Evolutionary conservation across 1,140 invertebrate species (phyloP).

Genomic region (Leptonema lineaticorne): DNA sequence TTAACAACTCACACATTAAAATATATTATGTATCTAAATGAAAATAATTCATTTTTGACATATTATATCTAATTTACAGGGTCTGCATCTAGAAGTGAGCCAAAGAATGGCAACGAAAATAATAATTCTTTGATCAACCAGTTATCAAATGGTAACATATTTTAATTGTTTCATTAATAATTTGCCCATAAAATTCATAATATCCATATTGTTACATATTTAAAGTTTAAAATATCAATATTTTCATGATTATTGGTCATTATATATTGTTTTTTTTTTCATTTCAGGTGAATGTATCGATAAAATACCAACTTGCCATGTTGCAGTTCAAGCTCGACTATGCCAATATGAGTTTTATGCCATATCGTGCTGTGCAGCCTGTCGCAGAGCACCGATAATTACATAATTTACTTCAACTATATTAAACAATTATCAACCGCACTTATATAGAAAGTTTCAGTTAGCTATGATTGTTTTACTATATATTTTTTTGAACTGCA

Average conservation of each 20-base stretch:
- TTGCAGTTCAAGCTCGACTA: conserved; percentile 75
- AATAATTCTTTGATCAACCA: conserved; percentile 5
- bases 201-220: not conserved
- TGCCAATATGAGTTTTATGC: conserved; percentile 81
- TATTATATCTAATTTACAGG: conserved; percentile 8
- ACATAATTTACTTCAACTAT: conserved; percentile 5
- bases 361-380: conserved; percentile 74
- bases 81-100: not conserved
- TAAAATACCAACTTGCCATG: conserved; percentile 69
- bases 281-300: conserved; percentile 63
- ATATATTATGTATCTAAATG: not conserved
- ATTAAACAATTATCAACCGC: too few relatives aligned
- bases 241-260: not conserved
- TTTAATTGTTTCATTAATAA: not conserved
- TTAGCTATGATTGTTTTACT: too few relatives aligned
- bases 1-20: too few relatives aligned
- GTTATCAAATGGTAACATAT: not conserved
- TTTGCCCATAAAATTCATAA: not conserved
- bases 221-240: too few relatives aligned
- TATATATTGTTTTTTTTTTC: not conserved
- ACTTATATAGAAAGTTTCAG: too few relatives aligned
- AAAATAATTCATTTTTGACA: conserved; percentile 5
- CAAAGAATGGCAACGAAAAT: conserved; percentile 10
- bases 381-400: conserved; percentile 46
- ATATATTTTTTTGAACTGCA: too few relatives aligned